These are phyloP conservation scores for Gallinago media DNA, from an alignment of 2,113 vertebrate genomes.

Conservation along the genomic window DNA sequence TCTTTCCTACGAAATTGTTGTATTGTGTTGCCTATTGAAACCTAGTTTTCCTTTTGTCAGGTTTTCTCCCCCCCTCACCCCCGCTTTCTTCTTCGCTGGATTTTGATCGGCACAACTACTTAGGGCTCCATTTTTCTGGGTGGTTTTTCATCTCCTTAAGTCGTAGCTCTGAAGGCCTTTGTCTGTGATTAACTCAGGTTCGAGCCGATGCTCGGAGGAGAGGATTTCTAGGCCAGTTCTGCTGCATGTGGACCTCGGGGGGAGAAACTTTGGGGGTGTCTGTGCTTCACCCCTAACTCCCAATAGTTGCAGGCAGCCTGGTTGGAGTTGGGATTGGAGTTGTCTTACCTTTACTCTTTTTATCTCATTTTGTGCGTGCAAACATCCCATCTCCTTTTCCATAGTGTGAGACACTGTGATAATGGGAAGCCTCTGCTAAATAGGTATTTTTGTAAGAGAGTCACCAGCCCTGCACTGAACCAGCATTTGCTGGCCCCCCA, in stretches of 20 bases:
- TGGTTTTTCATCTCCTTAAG: conserved; percentile 70
- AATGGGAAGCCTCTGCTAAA: not conserved
- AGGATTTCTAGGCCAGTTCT: conserved; percentile 22
- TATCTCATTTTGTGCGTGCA: not conserved
- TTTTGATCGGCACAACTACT: conserved; percentile 67
- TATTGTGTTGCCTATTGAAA: conserved; percentile 76
- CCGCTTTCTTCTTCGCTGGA: conserved; percentile 63
- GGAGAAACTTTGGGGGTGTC: not conserved
- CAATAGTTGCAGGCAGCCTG: not conserved
- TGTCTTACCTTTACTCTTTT: not conserved
- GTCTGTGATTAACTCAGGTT: conserved; percentile 22
- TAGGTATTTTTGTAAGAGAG: not conserved
- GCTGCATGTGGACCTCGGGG: not conserved
- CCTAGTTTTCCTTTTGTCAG: conserved; percentile 72
- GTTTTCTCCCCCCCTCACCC: conserved; percentile 51
- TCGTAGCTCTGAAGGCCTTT: conserved; percentile 35
- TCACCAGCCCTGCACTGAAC: not conserved
- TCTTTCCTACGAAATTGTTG: conserved; percentile 72
- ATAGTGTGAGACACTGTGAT: not conserved
- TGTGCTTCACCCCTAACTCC: not conserved
- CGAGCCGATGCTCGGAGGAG: not conserved
- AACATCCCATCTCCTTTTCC: not conserved
- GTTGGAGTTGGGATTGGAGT: not conserved
- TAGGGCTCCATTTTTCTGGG: conserved; percentile 61
- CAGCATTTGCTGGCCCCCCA: not conserved